These are phyloP conservation scores for Eucidaris tribuloides DNA, from an alignment of 35 echinoderm and acorn worm species.

Conservation along the genomic window DNA sequence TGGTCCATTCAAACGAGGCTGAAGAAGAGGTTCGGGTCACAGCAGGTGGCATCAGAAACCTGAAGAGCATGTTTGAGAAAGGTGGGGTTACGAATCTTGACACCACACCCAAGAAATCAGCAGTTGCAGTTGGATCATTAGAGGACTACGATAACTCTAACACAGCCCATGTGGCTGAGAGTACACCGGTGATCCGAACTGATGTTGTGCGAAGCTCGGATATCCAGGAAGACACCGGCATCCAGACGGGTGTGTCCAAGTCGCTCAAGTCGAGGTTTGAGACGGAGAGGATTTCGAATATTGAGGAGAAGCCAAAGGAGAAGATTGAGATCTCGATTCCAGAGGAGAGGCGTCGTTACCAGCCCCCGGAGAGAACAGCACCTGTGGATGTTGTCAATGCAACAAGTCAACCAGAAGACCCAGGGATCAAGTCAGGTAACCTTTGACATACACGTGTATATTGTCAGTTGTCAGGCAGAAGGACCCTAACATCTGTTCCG, in stretches of 20 bases:
- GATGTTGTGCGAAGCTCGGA: constrained; percentile 59
- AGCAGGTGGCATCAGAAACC: constrained; percentile 38
- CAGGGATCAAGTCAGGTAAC: constrained; percentile 48
- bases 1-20: constrained; percentile 27
- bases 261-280: constrained; percentile 71
- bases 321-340: constrained; percentile 54
- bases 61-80: constrained; percentile 90
- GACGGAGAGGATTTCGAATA: constrained; percentile 76
- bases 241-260: constrained; percentile 52
- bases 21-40: constrained; percentile 42
- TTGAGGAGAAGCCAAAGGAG: constrained; percentile 65
- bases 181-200: constrained; percentile 51
- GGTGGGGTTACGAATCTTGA: constrained; percentile 78
- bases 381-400: constrained; percentile 72
- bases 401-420: constrained; percentile 31
- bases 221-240: constrained; percentile 28
- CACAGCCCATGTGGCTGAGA: constrained; percentile 61
- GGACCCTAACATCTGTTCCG: too few relatives aligned
- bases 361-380: constrained; percentile 59
- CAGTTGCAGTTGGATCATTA: constrained; percentile 42
- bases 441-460: too few relatives aligned
- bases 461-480: too few relatives aligned
- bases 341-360: constrained; percentile 8
- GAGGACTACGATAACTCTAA: constrained; percentile 47
- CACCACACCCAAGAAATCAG: constrained; percentile 22